Evolutionary conservation across 2,113 vertebrate genomes (phyloP).

Genomic region (Oreochromis tanganicae): DNA sequence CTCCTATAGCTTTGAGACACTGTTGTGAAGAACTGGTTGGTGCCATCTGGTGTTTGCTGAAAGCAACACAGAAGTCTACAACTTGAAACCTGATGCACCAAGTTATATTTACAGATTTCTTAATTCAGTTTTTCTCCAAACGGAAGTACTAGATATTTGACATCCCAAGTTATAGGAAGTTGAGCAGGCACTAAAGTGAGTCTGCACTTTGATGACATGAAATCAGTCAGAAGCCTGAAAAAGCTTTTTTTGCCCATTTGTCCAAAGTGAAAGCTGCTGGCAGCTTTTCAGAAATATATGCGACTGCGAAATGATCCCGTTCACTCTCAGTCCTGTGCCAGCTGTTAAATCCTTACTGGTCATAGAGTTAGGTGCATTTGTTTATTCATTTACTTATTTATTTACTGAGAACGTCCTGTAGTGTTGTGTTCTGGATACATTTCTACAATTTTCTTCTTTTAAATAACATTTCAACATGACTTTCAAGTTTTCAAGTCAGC

Average conservation of each 20-base stretch:
- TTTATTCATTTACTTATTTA: not conserved
- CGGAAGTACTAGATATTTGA: not conserved
- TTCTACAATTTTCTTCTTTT: not conserved
- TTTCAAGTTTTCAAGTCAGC: not conserved
- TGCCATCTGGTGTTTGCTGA: conserved; percentile 28
- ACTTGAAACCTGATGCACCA: not conserved
- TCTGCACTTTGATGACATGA: not conserved
- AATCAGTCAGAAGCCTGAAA: not conserved
- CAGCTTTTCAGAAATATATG: not conserved
- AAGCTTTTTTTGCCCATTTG: not conserved
- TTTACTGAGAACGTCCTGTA: not conserved
- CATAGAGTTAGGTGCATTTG: not conserved
- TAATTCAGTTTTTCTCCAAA: not conserved
- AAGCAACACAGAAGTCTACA: not conserved
- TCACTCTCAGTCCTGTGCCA: not conserved
- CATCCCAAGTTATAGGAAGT: not conserved
- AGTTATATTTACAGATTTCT: not conserved
- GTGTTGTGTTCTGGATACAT: not conserved
- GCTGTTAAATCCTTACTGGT: not conserved
- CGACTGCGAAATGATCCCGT: not conserved
- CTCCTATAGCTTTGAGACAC: not conserved
- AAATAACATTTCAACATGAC: not conserved
- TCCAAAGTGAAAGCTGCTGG: not conserved
- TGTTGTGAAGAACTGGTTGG: not conserved
- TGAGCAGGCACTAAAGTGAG: not conserved